Conservation (phyloP, 1,140 invertebrate genomes). For the Grapholita molesta region DNA sequence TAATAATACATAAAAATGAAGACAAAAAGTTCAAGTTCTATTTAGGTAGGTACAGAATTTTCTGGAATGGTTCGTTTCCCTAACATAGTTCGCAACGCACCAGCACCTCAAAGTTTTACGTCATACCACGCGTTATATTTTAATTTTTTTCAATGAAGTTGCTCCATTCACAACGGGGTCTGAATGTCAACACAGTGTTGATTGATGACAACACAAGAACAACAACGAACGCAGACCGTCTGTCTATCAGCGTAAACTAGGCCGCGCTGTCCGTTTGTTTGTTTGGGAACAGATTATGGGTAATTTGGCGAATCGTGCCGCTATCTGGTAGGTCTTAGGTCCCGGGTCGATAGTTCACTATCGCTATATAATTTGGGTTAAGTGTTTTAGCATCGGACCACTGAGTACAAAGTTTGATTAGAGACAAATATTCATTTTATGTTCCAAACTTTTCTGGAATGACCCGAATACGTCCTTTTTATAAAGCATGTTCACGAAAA, state of each 20-base stretch:
- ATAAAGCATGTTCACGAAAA: no score
- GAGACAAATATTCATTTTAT: neutral
- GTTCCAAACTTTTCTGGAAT: neutral
- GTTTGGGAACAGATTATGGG: neutral
- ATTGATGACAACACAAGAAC: neutral
- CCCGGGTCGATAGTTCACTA: slow-evolving; percentile 37
- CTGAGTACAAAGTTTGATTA: neutral
- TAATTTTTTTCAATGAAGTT: no score
- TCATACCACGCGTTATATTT: no score
- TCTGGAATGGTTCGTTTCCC: no score
- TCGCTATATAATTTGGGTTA: slow-evolving; percentile 41
- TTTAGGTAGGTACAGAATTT: no score
- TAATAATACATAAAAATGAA: no score
- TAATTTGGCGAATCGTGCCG: slow-evolving; percentile 33
- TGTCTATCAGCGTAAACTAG: slow-evolving; percentile 20
- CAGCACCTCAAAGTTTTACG: no score
- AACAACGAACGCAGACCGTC: neutral
- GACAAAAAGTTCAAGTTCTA: no score
- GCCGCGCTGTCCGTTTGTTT: slow-evolving; percentile 21
- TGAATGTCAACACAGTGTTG: neutral
- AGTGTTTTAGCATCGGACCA: slow-evolving; percentile 22
- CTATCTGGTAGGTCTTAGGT: slow-evolving; percentile 46
- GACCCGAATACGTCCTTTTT: no score
- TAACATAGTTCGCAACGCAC: no score
- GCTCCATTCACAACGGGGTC: no score